Evolutionary conservation across 2,797 vertebrate species (phyloP), one percentile per base, ranked within the genome.

Genomic region (Carcharodon carcharias): DNA sequence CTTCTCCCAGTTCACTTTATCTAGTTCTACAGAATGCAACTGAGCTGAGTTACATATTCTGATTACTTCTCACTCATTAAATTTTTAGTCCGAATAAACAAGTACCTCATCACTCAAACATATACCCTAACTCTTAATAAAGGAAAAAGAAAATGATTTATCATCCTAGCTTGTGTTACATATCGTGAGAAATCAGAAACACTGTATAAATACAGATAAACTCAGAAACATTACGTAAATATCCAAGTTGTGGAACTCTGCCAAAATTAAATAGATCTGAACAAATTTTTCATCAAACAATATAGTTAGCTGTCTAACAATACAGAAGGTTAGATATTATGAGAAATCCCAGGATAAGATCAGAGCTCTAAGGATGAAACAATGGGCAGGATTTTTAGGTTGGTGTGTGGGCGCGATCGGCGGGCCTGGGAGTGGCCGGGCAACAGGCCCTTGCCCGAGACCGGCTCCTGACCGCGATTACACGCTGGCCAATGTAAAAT

Each of bases 141-240:
- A 95, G 45, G 40, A 50, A 54, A 45, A 63, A 69, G 23, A 54
- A 95, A 71, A 50, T 50, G 12, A 95, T 18, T 95, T 45, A 69
- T 73, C 35, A 14, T 6, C 26, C 26, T 73, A 31, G 23, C 65
- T 4, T 54, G 12, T 12, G 21, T 69, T 71, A 50, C 93, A 16
- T 12, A 69, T 14, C 67, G 28, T 95, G 67, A 69, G 67, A 95
- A 95, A 95, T 71, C 65, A 95, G 50, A 71, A 95, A 12, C 28
- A 73, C 89, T 92, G 65, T 69, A 73, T 69, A 95, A 50, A 73
- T 28, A 95, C 3, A 35, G 45, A 73, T 95, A 71, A 95, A 71
- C 23, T 73, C 67, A 73, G 92, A 45, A 95, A 71, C 45, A 56
- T 73, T 50, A 95, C 28, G 63, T 69, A 67, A 69, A 95, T 69